Percentiles rank a stretch among this genome's conserved stretches.
Evolutionary conservation across 2,797 vertebrate species (phyloP).

Genomic region (Hydrophis major): DNA sequence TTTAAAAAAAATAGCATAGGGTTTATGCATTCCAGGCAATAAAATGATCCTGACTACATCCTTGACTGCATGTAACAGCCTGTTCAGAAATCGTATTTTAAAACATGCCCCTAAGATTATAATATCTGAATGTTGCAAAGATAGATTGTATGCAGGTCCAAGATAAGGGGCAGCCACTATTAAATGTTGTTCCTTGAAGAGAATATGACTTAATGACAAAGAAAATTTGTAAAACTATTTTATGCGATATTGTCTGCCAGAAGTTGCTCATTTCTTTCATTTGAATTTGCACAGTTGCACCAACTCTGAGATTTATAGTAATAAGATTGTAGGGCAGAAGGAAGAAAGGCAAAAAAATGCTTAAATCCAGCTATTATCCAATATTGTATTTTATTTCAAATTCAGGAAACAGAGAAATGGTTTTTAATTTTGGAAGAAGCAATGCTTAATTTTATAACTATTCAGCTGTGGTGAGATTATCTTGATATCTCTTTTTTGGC

Average conservation of each 20-base stretch:
- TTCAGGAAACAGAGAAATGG: background rate
- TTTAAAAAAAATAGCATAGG: background rate
- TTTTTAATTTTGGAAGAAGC: slow-evolving; percentile 32
- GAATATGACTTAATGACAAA: background rate
- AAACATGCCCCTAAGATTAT: background rate
- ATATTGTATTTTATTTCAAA: slow-evolving; percentile 24
- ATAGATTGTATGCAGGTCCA: background rate
- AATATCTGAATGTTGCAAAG: background rate
- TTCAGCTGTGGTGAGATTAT: slow-evolving; percentile 3
- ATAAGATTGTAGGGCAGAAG: background rate
- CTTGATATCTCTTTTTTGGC: background rate
- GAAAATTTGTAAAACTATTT: background rate
- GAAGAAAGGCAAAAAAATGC: slow-evolving; percentile 2
- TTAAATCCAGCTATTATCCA: slow-evolving; percentile 14
- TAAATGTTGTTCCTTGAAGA: background rate
- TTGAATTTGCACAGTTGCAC: background rate
- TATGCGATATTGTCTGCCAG: background rate
- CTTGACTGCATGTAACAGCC: background rate
- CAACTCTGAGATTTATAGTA: background rate
- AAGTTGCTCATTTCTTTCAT: background rate
- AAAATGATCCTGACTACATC: background rate
- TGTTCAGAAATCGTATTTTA: background rate
- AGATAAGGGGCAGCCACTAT: background rate
- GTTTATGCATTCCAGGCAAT: background rate
- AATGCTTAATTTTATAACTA: background rate